phyloP scores from a whole-genome alignment of 2,113 vertebrate species.

The Triplophysa tibetana region DNA sequence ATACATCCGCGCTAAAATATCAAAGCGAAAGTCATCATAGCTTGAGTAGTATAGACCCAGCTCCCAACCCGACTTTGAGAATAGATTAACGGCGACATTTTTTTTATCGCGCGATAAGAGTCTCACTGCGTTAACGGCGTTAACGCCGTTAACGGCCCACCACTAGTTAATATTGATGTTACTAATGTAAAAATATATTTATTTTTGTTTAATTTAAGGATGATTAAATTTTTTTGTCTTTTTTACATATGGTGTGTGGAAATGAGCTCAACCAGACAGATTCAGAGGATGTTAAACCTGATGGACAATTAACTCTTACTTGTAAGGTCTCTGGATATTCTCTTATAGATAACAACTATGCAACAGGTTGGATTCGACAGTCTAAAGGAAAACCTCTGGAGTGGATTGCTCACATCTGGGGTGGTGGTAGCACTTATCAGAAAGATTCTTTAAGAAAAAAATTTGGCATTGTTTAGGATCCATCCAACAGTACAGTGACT shows the following conservation, averaged over 20 bases:
- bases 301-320: slow-evolving; percentile 11
- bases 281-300: neutral
- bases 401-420: slow-evolving; percentile 41
- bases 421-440: neutral
- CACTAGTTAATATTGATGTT: neutral
- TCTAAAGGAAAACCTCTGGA: slow-evolving; percentile 37
- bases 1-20: too few relatives aligned
- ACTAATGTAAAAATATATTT: neutral
- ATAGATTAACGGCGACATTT: too few relatives aligned
- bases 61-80: too few relatives aligned
- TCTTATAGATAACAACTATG: neutral
- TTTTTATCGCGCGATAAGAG: too few relatives aligned
- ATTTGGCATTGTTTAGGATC: too few relatives aligned
- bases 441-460: slow-evolving; percentile 4
- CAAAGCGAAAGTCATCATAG: too few relatives aligned
- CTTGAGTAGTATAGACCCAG: too few relatives aligned
- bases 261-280: neutral
- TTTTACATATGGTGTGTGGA: neutral
- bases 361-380: neutral
- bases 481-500: slow-evolving; percentile 22
- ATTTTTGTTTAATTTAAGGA: neutral
- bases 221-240: neutral
- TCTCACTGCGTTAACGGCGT: too few relatives aligned
- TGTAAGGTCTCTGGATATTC: slow-evolving; percentile 41
- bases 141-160: too few relatives aligned